Evolutionary conservation across 2,888 invertebrate species (phyloP).

Genomic region (Nipponacmea schrenckii): DNA sequence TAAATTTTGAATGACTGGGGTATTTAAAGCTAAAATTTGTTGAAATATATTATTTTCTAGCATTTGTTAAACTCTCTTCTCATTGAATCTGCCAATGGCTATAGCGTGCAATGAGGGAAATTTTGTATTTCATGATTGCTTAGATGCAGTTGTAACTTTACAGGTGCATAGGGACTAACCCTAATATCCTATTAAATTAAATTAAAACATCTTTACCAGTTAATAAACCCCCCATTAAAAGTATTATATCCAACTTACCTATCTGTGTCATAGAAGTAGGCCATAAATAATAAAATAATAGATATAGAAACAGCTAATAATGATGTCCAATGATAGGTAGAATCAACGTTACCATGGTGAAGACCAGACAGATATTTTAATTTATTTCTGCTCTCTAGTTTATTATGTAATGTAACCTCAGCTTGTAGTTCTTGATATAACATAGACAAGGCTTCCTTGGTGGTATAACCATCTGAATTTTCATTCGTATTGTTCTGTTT

Average conservation of each 20-base stretch:
- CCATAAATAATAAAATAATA: slow-evolving; percentile 30
- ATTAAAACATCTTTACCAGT: no score
- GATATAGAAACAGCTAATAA: slow-evolving; percentile 26
- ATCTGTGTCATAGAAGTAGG: slow-evolving; percentile 29
- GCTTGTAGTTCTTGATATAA: slow-evolving; percentile 40
- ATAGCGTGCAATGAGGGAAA: no score
- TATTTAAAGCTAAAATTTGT: no score
- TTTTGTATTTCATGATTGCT: no score
- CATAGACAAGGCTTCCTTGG: slow-evolving; percentile 37
- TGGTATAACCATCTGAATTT: slow-evolving; percentile 30
- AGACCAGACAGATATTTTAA: slow-evolving; percentile 27
- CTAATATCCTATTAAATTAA: no score
- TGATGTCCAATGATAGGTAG: slow-evolving; percentile 48
- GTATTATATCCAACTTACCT: slow-evolving; percentile 27
- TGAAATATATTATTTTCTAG: no score
- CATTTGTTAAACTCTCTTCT: no score
- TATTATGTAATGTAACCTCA: slow-evolving; percentile 34
- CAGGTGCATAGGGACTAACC: no score
- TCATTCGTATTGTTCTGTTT: slow-evolving; percentile 1
- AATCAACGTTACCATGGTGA: slow-evolving; percentile 36
- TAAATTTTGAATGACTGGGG: no score
- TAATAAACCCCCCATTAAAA: no score
- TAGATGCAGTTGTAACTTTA: no score
- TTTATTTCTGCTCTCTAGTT: slow-evolving; percentile 18
- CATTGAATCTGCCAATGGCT: no score